phyloP scores from a whole-genome alignment of 2,797 vertebrate species.

The Hemitrygon akajei region DNA sequence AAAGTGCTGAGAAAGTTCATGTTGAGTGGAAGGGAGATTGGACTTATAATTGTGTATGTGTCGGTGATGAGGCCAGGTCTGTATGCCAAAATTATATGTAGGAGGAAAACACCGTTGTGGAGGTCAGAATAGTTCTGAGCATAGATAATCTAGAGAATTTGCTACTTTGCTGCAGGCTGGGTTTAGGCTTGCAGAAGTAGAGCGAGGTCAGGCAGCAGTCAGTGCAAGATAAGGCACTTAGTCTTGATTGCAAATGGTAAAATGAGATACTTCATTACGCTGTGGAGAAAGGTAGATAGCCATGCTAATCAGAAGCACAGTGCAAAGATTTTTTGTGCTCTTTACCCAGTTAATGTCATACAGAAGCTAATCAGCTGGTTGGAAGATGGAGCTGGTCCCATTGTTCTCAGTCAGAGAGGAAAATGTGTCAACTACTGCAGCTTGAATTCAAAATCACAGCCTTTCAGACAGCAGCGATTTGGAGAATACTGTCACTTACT shows the following conservation, averaged over 20 bases:
- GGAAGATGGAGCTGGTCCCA: slow-evolving; percentile 6
- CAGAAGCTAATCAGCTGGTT: slow-evolving; percentile 24
- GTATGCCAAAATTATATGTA: not conserved
- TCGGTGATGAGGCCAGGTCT: not conserved
- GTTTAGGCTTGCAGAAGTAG: not conserved
- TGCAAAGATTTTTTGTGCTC: slow-evolving; percentile 16
- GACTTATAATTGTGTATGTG: not conserved
- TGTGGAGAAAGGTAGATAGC: slow-evolving; percentile 13
- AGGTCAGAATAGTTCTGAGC: not conserved
- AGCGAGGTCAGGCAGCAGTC: slow-evolving; percentile 20
- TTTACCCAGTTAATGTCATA: slow-evolving; percentile 17
- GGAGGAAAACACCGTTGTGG: not conserved
- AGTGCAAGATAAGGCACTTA: not conserved
- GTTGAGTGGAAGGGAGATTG: not conserved
- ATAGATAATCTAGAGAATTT: not conserved
- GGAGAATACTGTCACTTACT: not conserved
- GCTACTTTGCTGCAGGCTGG: not conserved
- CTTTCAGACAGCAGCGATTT: not conserved
- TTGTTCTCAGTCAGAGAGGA: slow-evolving; percentile 11
- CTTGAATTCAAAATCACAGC: slow-evolving; percentile 26
- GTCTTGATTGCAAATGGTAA: slow-evolving; percentile 3
- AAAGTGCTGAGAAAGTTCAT: not conserved
- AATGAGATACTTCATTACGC: slow-evolving; percentile 37
- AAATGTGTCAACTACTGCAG: slow-evolving; percentile 5
- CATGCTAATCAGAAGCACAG: slow-evolving; percentile 31